Percentiles rank a stretch among this genome's conserved stretches.
These are phyloP conservation scores for Catharus fuscescens DNA, from an alignment of 2,113 vertebrate species.

Conservation along the genomic window DNA sequence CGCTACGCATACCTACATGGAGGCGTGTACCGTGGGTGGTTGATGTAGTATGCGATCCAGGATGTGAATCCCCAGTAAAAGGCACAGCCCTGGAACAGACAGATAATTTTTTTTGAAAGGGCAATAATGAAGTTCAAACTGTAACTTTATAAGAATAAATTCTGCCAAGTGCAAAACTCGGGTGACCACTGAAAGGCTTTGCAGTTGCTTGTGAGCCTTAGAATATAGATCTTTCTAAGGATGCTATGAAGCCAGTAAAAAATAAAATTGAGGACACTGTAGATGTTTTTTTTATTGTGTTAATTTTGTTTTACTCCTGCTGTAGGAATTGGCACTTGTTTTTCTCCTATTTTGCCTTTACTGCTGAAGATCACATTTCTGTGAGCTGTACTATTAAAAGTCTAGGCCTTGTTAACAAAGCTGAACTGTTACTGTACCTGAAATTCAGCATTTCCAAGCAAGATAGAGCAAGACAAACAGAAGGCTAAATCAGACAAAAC, in stretches of 20 bases:
- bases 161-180: neutral
- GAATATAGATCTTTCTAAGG: neutral
- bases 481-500: neutral
- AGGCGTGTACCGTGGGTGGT: slow-evolving; percentile 80
- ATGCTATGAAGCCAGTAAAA: neutral
- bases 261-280: accelerated
- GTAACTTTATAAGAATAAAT: neutral
- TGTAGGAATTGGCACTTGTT: neutral
- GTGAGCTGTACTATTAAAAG: neutral
- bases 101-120: neutral
- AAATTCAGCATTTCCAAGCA: neutral
- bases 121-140: neutral
- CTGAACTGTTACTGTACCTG: neutral
- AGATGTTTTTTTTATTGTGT: neutral
- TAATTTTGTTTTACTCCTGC: neutral
- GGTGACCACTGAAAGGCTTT: neutral
- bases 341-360: neutral
- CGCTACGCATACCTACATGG: slow-evolving; percentile 72
- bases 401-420: neutral
- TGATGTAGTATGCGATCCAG: slow-evolving; percentile 83
- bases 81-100: slow-evolving; percentile 74
- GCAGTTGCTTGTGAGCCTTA: neutral
- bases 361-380: neutral
- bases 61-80: slow-evolving; percentile 82
- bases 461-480: neutral